phyloP scores from a whole-genome alignment of 1,140 invertebrate genomes.

The Reticulitermes speratus region DNA sequence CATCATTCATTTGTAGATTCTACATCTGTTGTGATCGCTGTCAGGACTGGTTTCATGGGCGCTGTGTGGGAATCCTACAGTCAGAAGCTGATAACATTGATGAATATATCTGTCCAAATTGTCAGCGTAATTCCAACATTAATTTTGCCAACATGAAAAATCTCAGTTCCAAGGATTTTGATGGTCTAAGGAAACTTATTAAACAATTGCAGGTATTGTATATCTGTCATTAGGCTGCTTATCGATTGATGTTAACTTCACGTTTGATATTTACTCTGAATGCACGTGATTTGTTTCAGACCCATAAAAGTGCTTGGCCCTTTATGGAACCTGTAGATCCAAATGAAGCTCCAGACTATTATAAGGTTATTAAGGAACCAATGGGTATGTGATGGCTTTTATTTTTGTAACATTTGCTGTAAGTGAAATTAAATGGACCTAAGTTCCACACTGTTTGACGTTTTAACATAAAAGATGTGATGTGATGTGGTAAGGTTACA shows the following conservation, averaged over 20 bases:
- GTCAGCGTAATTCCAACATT: conserved; percentile 82
- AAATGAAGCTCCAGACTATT: conserved; percentile 94
- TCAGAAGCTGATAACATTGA: conserved; percentile 93
- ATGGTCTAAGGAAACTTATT: conserved; percentile 78
- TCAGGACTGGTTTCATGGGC: conserved; percentile 98
- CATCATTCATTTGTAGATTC: conserved; percentile 59
- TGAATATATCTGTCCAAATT: conserved; percentile 95
- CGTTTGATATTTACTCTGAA: not conserved
- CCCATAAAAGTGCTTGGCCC: conserved; percentile 92
- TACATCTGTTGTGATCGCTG: conserved; percentile 98
- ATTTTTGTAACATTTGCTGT: conserved; percentile 26
- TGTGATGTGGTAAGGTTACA: too few relatives aligned
- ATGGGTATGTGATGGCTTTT: conserved; percentile 74
- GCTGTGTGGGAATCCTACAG: conserved; percentile 94
- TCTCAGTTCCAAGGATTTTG: conserved; percentile 77
- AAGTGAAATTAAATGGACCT: too few relatives aligned
- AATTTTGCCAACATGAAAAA: conserved; percentile 90
- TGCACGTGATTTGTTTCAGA: conserved; percentile 46
- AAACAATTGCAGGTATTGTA: conserved; percentile 82
- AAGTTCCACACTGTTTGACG: too few relatives aligned
- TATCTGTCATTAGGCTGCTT: not conserved
- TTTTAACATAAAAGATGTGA: too few relatives aligned
- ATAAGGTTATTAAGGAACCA: conserved; percentile 95
- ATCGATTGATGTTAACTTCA: not conserved
- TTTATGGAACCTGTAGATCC: conserved; percentile 96